Evolutionary conservation across 2,888 invertebrate genomes (phyloP).

Genomic region (Altica lythri): DNA sequence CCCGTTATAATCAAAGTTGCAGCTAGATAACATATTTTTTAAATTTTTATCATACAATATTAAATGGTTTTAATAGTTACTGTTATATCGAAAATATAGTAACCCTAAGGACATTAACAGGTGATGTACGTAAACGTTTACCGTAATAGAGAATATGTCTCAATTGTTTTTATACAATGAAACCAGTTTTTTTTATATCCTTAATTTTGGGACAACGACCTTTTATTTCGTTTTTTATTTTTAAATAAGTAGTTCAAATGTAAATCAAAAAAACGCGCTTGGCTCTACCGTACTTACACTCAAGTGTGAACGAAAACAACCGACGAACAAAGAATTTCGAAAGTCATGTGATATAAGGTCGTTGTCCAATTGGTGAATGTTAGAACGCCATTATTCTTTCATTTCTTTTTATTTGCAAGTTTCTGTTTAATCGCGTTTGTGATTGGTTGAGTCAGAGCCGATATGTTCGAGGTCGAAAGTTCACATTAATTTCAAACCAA

Average conservation of each 20-base stretch:
- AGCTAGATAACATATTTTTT: too few relatives aligned
- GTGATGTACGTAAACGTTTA: too few relatives aligned
- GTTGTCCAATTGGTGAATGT: conserved; percentile 26
- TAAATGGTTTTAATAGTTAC: too few relatives aligned
- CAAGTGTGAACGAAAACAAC: conserved; percentile 6
- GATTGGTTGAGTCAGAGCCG: conserved; percentile 15
- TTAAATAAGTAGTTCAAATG: neutral
- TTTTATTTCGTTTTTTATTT: conserved; percentile 11
- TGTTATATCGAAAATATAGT: too few relatives aligned
- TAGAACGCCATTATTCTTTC: conserved; percentile 21
- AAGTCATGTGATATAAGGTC: conserved; percentile 27
- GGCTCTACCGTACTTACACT: too few relatives aligned
- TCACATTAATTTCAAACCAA: conserved; percentile 28
- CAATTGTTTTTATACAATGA: too few relatives aligned
- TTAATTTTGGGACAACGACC: conserved; percentile 10
- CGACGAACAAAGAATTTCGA: conserved; percentile 12
- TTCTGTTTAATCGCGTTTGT: conserved; percentile 1
- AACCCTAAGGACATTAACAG: too few relatives aligned
- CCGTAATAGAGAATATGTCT: too few relatives aligned
- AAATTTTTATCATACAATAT: too few relatives aligned
- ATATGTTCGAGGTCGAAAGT: conserved; percentile 27
- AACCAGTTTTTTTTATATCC: conserved; percentile 12
- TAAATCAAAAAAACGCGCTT: conserved; percentile 11
- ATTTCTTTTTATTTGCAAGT: conserved; percentile 27
- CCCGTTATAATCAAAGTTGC: too few relatives aligned